Percentiles rank a stretch among this genome's conserved stretches.
phyloP scores from a whole-genome alignment of 2,888 invertebrate genomes.

The Invenusta paracnida region DNA sequence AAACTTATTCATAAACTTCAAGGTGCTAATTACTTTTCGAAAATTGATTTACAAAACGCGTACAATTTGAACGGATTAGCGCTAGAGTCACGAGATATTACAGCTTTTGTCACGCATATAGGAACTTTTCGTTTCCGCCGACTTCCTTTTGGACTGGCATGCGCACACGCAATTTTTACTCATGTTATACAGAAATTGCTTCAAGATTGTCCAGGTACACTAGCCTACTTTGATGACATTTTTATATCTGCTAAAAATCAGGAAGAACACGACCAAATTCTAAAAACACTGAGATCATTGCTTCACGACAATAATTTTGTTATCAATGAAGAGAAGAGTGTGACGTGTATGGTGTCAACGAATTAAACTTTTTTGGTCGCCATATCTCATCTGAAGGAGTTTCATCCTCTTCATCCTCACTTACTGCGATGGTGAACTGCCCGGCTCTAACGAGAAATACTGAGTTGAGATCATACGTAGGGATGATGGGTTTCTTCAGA shows the following conservation, averaged over 20 bases:
- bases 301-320: background rate
- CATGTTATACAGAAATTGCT: background rate
- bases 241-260: background rate
- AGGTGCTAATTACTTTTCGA: constrained; percentile 8
- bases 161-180: background rate
- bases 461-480: constrained; percentile 16
- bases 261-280: background rate
- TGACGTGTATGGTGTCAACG: background rate
- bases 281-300: background rate
- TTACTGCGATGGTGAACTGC: too few species aligned
- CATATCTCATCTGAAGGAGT: constrained; percentile 4
- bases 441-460: background rate
- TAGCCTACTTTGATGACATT: constrained; percentile 35
- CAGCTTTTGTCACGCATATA: constrained; percentile 2
- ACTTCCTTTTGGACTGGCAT: constrained; percentile 24
- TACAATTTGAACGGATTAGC: background rate
- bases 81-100: constrained; percentile 13
- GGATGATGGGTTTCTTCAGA: constrained; percentile 32
- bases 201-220: background rate
- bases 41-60: background rate
- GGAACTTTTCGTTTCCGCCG: background rate
- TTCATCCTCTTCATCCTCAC: background rate
- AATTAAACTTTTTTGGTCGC: constrained; percentile 37
- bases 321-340: constrained; percentile 13
- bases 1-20: background rate